Evolutionary conservation across 2,888 invertebrate genomes (phyloP).

Genomic region (Drosophila hawaiiensis): DNA sequence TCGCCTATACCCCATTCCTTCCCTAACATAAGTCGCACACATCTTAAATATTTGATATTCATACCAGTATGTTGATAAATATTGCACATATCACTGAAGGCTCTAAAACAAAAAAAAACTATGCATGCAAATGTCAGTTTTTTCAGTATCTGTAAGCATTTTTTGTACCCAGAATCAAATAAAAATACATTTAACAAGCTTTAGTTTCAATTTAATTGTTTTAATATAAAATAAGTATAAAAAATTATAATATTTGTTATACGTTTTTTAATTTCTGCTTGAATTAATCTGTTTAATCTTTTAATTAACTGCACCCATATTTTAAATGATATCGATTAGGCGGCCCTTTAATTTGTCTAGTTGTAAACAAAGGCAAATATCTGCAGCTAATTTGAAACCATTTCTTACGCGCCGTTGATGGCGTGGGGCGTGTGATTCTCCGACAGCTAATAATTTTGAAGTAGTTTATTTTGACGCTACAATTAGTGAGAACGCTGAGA

Average conservation of each 20-base stretch:
- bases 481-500: conserved; percentile 29
- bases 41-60: neutral
- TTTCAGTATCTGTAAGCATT: neutral
- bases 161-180: neutral
- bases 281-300: neutral
- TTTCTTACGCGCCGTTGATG: conserved; percentile 24
- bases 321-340: neutral
- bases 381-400: conserved; percentile 42
- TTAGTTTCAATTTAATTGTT: neutral
- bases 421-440: conserved; percentile 1
- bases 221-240: neutral
- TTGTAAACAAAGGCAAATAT: conserved; percentile 29
- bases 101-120: neutral
- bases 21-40: neutral
- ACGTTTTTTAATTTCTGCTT: neutral
- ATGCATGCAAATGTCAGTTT: neutral
- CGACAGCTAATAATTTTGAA: conserved; percentile 43
- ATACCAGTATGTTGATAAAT: neutral
- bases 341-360: neutral
- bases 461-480: conserved; percentile 61
- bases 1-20: too few relatives aligned
- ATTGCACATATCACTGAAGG: neutral
- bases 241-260: neutral
- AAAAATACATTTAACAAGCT: neutral
- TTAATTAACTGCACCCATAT: neutral